Percentiles rank a stretch among this genome's conserved stretches.
phyloP scores from a whole-genome alignment of 1,140 invertebrate species.

The Magallana angulata region DNA sequence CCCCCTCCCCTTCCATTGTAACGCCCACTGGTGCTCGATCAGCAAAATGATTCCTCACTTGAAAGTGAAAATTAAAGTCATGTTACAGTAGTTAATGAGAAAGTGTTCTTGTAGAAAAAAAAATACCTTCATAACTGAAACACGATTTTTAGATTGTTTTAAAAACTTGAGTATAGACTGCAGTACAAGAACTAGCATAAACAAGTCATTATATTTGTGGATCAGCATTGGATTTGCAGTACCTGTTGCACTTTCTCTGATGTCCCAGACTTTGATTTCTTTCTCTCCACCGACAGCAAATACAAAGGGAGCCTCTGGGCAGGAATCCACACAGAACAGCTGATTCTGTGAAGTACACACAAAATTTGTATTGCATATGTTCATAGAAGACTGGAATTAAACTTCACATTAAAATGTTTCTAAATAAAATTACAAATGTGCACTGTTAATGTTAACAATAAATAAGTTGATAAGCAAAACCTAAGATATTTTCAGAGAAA shows the following conservation, averaged over 20 bases:
- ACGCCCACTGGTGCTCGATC: conserved; percentile 63
- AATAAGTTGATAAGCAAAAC: no score
- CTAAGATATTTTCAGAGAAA: no score
- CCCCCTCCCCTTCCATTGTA: conserved; percentile 62
- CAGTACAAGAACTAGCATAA: no score
- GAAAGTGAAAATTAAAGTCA: conserved; percentile 41
- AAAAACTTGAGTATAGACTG: no score
- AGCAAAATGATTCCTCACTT: conserved; percentile 71
- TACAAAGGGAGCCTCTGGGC: conserved; percentile 90
- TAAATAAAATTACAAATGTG: no score
- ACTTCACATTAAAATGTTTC: no score
- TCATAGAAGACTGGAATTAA: no score
- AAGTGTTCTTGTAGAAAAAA: neutral
- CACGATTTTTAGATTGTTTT: no score
- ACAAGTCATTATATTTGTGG: no score
- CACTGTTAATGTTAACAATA: no score
- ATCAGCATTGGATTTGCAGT: conserved; percentile 60
- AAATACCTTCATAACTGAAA: no score
- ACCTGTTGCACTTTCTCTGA: conserved; percentile 83
- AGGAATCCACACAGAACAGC: conserved; percentile 87
- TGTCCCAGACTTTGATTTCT: conserved; percentile 88
- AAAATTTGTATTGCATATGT: no score
- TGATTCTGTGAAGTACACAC: conserved; percentile 40
- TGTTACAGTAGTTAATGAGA: neutral
- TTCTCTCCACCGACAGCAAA: conserved; percentile 91